Conservation (phyloP, 2,888 invertebrate genomes). For the Lepidocyrtinus sp. region DNA sequence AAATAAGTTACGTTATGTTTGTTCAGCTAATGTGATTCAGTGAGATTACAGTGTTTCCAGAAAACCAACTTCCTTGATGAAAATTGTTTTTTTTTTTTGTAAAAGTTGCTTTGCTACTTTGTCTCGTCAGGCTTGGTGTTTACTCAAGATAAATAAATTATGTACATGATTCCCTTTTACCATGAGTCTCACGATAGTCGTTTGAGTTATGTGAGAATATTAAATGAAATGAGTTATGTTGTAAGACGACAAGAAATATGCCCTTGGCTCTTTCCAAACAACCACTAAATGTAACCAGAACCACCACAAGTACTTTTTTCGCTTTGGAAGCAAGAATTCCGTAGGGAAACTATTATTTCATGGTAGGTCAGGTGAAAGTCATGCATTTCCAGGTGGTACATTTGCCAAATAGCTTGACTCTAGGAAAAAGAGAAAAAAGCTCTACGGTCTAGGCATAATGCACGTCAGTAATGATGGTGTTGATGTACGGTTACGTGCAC, state of each 20-base stretch:
- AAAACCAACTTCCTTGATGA: background rate
- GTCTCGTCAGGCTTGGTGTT: background rate
- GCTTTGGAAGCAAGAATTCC: background rate
- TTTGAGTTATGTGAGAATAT: background rate
- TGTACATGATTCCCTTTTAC: too few relatives aligned
- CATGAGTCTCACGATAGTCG: background rate
- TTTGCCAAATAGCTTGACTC: background rate
- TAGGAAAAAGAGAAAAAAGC: background rate
- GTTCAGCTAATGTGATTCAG: background rate
- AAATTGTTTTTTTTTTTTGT: background rate
- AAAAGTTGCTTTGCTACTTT: background rate
- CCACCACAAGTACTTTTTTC: background rate
- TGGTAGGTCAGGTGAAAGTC: conserved; percentile 31
- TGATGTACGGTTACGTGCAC: background rate
- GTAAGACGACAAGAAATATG: conserved; percentile 5
- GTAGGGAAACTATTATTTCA: conserved; percentile 19
- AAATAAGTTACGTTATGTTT: too few relatives aligned
- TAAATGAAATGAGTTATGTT: conserved; percentile 7
- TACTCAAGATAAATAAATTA: conserved; percentile 13
- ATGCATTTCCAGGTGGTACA: conserved; percentile 23
- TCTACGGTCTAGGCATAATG: background rate
- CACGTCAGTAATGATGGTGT: conserved; percentile 5
- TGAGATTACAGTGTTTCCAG: background rate
- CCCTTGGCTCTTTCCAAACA: conserved; percentile 2
- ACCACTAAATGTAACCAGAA: background rate